Evolutionary conservation across 2,888 invertebrate genomes (phyloP), one percentile per base, ranked within the genome.

Genomic region (Alloscopus bannaensis): DNA sequence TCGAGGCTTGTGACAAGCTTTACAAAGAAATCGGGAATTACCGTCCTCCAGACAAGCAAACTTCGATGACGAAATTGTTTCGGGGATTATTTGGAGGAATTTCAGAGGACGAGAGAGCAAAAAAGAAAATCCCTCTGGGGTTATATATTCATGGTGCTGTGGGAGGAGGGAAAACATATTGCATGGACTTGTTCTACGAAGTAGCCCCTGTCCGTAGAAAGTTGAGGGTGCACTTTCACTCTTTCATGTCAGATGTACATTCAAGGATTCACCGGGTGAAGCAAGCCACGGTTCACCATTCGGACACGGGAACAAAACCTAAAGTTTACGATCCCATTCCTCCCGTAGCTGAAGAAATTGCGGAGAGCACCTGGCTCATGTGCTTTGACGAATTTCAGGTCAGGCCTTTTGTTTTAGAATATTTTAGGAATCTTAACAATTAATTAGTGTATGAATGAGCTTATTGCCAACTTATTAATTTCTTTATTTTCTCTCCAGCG

Each of bases 371-470:
- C 24, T 97, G 96, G 95, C 90, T 99, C 29, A 92, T 99, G 81
- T 99, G 99, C 89, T 97, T 99, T 89, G 99, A 99, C 90, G 99
- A 98, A 89, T 98, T 98, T 90, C 98, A 99, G 92, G 97, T 94
- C 83, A 82, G 80, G 59, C 55, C 26, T 24, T 76, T 36, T 57
- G 8, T 31, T 8, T 36, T 8, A 69, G 31, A 47, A n/a, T 28
- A 47, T 47, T 47, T n/a, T 8, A 36, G 36, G 6, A 36, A 36
- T 36, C 6, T 36, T 8, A 36, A 13, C 13, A 36, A 13, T 6
- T 6, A 8, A 8, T 36, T 36, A 8, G 36, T 36, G 13, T 36
- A 36, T 36, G 36, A n/a, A n/a, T n/a, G n/a, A n/a, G n/a, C n/a
- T n/a, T n/a, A n/a, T n/a, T n/a, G n/a, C n/a, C n/a, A n/a, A n/a